Percentiles rank a stretch among this genome's conserved stretches.
Evolutionary conservation across 2,113 vertebrate species (phyloP).

Genomic region (Falcunculus frontatus): DNA sequence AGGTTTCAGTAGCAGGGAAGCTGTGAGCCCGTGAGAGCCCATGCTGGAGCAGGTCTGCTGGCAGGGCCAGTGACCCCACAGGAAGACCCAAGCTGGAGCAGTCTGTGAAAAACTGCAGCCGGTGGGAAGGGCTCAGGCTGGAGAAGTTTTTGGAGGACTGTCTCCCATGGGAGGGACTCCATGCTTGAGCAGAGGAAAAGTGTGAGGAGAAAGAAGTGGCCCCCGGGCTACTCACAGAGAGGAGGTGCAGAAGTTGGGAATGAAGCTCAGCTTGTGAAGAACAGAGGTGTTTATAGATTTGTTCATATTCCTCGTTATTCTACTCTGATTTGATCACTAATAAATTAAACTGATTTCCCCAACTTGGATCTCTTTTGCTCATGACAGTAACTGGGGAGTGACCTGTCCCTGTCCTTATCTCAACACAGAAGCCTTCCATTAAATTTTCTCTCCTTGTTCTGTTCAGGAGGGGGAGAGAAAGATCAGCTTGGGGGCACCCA

Average conservation of each 20-base stretch:
- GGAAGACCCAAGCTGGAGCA: rapidly evolving
- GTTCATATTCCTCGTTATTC: not conserved
- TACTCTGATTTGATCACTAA: not conserved
- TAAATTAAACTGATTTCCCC: not conserved
- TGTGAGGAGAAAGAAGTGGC: not conserved
- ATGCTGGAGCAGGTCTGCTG: rapidly evolving
- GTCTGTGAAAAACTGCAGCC: not conserved
- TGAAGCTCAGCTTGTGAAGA: not conserved
- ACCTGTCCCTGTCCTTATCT: not conserved
- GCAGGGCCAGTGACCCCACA: not conserved
- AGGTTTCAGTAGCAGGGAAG: not conserved
- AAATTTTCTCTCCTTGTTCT: not conserved
- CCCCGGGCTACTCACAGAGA: not conserved
- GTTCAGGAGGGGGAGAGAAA: not conserved
- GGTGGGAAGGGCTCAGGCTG: rapidly evolving
- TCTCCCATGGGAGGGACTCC: rapidly evolving
- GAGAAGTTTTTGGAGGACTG: not conserved
- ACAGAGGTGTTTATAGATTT: not conserved
- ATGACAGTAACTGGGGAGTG: too few relatives aligned
- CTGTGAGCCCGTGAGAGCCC: not conserved
- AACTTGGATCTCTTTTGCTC: not conserved
- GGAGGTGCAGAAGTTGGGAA: not conserved
- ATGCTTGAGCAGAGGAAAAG: not conserved
- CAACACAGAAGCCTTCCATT: not conserved
- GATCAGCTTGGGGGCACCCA: not conserved